phyloP scores from a whole-genome alignment of 92 coral and sea anemone genomes.

The Palythoa grandiflora region DNA sequence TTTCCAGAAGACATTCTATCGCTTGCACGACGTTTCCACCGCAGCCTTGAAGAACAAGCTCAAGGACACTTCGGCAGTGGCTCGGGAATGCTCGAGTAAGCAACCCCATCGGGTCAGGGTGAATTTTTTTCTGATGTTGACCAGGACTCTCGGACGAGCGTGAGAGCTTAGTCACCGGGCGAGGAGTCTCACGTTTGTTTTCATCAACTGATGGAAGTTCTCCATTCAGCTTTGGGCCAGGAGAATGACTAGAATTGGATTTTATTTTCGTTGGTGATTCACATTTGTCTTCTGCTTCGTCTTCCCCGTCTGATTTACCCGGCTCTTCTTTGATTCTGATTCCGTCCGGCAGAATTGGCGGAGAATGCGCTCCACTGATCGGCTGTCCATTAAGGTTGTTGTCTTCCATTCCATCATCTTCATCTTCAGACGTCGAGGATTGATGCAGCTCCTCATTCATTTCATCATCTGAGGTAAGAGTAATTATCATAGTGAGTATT shows the following conservation, averaged over 20 bases:
- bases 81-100: constrained; percentile 92
- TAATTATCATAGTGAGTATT: not conserved
- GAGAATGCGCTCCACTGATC: constrained; percentile 55
- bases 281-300: constrained; percentile 50
- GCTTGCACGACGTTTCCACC: constrained; percentile 99
- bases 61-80: constrained; percentile 93
- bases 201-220: constrained; percentile 59
- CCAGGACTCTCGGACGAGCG: constrained; percentile 82
- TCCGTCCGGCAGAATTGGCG: constrained; percentile 54
- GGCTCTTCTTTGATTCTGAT: constrained; percentile 46
- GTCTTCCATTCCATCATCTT: constrained; percentile 44
- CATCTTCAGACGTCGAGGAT: constrained; percentile 60
- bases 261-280: not conserved
- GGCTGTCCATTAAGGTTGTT: constrained; percentile 28
- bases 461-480: constrained; percentile 8
- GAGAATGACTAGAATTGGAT: constrained; percentile 18
- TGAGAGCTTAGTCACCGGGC: constrained; percentile 69
- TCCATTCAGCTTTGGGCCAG: constrained; percentile 56
- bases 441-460: constrained; percentile 17
- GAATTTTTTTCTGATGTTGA: constrained; percentile 70
- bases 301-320: constrained; percentile 40
- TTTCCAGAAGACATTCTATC: constrained; percentile 91
- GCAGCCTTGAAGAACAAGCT: constrained; percentile 95
- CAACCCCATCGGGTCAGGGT: constrained; percentile 92
- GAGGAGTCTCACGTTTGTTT: constrained; percentile 55